Base-by-base conservation (phyloP, 2,797 vertebrate species). In the Alca torda region DNA sequence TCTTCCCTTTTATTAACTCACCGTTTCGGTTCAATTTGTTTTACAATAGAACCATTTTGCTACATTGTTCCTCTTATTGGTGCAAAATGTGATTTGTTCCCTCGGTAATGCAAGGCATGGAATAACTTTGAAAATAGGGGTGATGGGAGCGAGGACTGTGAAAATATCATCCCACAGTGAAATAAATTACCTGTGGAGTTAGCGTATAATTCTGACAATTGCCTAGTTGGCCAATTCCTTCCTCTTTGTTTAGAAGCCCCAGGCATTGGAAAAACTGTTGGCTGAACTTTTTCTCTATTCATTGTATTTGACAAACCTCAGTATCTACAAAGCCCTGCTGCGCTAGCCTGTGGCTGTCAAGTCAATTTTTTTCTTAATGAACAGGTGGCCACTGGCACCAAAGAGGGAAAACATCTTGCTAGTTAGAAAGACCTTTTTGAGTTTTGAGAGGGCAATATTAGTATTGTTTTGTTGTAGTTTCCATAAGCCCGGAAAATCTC, bases 1-100 rank as follows among this genome's bases (percentile, higher is more conserved):
- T 95, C 61, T 90, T 21, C 33, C 39, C 24, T 95, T 93, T 96
- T 94, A 94, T 95, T 94, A 95, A 76, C 37, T 85, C 82, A 65
- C 72, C 61, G 90, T 35, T 93, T 80, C 59, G 48, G 19, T 67
- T 93, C 85, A 28, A 60, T 83, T 92, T 76, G 78, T 87, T 90
- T 89, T 61, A 81, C 82, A 76, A 43, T 26, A 50, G 61, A 84
- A 31, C 33, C 76, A 39, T 50, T 85, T 90, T 88, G 73, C 48
- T 77, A 30, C 43, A 84, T 82, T 91, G 33, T 79, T 94, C 60
- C 18, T 89, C 35, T 76, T 89, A 78, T 12, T 92, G 76, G 53
- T 72, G 43, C 31, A 88, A 85, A 91, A 75, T 87, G n/a, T 31
- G 60, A 77, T 82, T 75, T 89, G 26, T 56, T 87, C 70, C 64